Base-by-base conservation (phyloP, 2,888 invertebrate species). In the Petrolisthes cinctipes region DNA sequence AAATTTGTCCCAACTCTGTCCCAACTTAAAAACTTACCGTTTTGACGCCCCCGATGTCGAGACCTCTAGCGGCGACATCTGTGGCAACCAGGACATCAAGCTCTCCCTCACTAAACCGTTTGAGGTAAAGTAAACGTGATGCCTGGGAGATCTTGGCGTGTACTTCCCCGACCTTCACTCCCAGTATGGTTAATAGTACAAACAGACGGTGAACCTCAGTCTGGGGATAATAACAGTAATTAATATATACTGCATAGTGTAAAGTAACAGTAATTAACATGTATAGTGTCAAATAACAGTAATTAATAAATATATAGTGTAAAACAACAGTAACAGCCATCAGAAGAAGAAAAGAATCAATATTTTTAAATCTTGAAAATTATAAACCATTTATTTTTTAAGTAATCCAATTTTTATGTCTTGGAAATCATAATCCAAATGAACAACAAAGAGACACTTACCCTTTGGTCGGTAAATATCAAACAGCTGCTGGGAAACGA, bases 91-190 rank as follows among this genome's bases (percentile, higher is more conserved):
- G 93, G 1, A 94, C 93, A 92, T 94, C 94, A n/a, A 94, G 92
- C 91, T 93, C 92, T 92, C 96, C 96, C 9, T 97, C 96, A 92
- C 97, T 97, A 93, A 99, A 99, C 91, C 96, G 95, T 91, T 96
- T 95, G 66, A 99, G 94, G 0, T 97, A 96, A 92, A 98, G 98
- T 91, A 99, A 93, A 89, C 99, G 96, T 93, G 98, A 98, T 0
- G 97, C 96, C 93, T 99, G 99, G n/a, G 97, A 96, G 54, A 99
- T 94, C 92, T 98, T 98, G 0, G 99, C 98, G 92, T 99, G 99
- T 82, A 99, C 94, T 93, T 99, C 99, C 0, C 96, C 96, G 7
- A 95, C 95, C 93, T 96, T 96, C 2, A 99, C 94, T 0, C 98
- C 98, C 61, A 99, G 93, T 83, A 99, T 93, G 0, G 98, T 98